These are phyloP conservation scores for Anarhynchus alexandrinus DNA, from an alignment of 2,113 vertebrate genomes.

Conservation along the genomic window DNA sequence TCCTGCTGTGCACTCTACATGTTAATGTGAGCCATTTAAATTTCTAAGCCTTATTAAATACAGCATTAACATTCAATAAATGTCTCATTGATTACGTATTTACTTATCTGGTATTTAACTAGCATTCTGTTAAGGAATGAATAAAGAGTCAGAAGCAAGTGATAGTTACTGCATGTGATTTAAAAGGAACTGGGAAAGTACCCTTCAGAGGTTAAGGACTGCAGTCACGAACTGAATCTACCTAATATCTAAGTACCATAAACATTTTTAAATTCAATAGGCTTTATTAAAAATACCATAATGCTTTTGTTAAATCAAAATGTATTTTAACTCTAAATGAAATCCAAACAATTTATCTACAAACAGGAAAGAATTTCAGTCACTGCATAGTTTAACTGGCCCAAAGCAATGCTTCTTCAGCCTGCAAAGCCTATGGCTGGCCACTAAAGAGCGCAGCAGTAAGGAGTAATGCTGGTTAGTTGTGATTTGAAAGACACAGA, in stretches of 20 bases:
- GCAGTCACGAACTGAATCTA: background rate
- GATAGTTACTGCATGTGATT: background rate
- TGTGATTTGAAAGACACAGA: no score
- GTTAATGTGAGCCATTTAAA: background rate
- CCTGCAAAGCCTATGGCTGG: background rate
- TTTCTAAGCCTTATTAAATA: slow-evolving; percentile 2
- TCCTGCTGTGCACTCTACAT: background rate
- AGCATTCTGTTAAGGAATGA: slow-evolving; percentile 34
- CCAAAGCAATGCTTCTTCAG: background rate
- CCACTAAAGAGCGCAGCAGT: background rate
- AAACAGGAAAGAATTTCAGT: background rate
- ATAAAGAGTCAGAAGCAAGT: slow-evolving; percentile 16
- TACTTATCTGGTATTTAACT: slow-evolving; percentile 46
- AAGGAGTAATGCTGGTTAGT: background rate
- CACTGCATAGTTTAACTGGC: background rate
- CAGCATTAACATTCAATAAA: background rate
- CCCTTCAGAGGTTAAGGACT: background rate
- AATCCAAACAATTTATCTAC: background rate
- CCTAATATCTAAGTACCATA: background rate
- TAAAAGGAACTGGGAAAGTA: slow-evolving; percentile 22
- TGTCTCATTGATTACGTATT: background rate
- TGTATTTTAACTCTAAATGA: slow-evolving; percentile 17
- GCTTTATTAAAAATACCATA: slow-evolving; percentile 18
- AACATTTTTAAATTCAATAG: background rate
- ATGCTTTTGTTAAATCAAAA: slow-evolving; percentile 10